Base-by-base conservation (phyloP, 1,140 invertebrate genomes). In the Hormaphis cornu region DNA sequence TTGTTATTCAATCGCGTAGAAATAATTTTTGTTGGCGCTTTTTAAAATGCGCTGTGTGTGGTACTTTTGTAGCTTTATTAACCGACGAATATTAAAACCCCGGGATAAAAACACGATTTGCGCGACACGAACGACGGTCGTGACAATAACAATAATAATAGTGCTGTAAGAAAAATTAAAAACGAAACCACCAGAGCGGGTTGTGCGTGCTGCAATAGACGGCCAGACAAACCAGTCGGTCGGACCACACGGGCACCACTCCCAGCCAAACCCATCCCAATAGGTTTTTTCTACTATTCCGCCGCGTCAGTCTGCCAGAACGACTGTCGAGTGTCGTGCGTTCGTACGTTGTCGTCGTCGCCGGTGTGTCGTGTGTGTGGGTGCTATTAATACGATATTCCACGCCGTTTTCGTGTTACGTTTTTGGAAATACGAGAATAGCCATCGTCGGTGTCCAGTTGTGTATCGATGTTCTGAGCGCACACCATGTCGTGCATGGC, bases 161-260 rank as follows among this genome's bases (percentile, higher is more conserved):
- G 18, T 18, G 24, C 30, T 33, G 35, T 22, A 6, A 33, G 30
- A 35, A 35, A 35, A 40, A 37, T 40, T 58, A 20, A 37, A 40
- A 58, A 58, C 28, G 40, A 22, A 40, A 58, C 54, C 54, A 37
- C 54, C 35, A 58, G 54, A 58, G 54, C 24, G 54, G 14, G 54
- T 58, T 58, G 54, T 24, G 54, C 35, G n/a, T 58, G n/a, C n/a
- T n/a, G 40, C 22, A 35, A 24, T 20, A 40, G 54, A 58, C 54
- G 54, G 14, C 54, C 54, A 20, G 40, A 58, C 54, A 33, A 58
- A 35, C 40, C 54, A 58, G 40, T 35, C 54, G 14, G 33, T 22
- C n/a, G n/a, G n/a, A n/a, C n/a, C n/a, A n/a, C n/a, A n/a, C 54
- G 16, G 54, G 33, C 35, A 58, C 37, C 54, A 58, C 54, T 58